phyloP scores from a whole-genome alignment of 2,797 vertebrate genomes.

The Crocidura indochinensis region DNA sequence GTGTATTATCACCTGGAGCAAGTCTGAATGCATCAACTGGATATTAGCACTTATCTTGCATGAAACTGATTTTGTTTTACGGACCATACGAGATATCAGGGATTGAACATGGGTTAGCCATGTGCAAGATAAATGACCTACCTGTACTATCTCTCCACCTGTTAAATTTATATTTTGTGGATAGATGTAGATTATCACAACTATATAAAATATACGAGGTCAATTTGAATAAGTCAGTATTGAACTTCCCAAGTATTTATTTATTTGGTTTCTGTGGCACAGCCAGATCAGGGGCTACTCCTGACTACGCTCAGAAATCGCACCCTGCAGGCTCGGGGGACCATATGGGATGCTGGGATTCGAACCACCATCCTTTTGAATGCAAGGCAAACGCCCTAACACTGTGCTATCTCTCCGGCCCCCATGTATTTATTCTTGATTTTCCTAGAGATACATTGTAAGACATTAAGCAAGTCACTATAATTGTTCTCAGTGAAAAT shows the following conservation, averaged over 20 bases:
- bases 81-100: too few relatives aligned
- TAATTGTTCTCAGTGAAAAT: slow-evolving; percentile 65
- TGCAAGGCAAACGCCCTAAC: too few relatives aligned
- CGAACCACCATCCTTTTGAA: too few relatives aligned
- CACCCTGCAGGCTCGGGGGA: too few relatives aligned
- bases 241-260: slow-evolving; percentile 63
- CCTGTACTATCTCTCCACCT: background rate
- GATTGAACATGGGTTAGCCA: too few relatives aligned
- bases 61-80: too few relatives aligned
- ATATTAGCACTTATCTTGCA: too few relatives aligned
- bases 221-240: slow-evolving; percentile 40
- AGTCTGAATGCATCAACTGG: slow-evolving; percentile 8
- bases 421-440: slow-evolving; percentile 58
- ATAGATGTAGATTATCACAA: slow-evolving; percentile 28
- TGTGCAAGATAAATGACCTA: background rate
- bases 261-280: too few relatives aligned
- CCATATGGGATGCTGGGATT: too few relatives aligned
- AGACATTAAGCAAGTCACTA: slow-evolving; percentile 63
- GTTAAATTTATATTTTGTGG: slow-evolving; percentile 32
- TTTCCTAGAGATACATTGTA: slow-evolving; percentile 57
- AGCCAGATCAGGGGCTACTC: too few relatives aligned
- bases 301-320: too few relatives aligned
- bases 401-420: too few relatives aligned
- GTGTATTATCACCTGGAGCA: slow-evolving; percentile 44
- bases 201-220: slow-evolving; percentile 9